Conservation (phyloP, 2,888 invertebrate genomes). For the Prenolepis imparis region DNA sequence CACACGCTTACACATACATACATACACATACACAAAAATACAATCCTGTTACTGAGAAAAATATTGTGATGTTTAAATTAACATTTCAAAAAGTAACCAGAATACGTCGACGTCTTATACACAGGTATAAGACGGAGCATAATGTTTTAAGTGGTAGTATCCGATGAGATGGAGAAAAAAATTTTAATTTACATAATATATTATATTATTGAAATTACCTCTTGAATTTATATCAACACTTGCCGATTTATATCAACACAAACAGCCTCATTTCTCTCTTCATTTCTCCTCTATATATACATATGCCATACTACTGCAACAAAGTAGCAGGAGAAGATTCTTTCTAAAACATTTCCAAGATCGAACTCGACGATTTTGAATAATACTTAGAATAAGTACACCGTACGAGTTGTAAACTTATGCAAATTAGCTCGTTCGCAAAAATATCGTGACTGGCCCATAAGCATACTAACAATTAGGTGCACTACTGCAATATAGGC, state of each 20-base stretch:
- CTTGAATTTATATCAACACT: constrained; percentile 23
- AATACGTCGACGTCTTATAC: constrained; percentile 50
- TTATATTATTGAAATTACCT: constrained; percentile 23
- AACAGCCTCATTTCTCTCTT: constrained; percentile 29
- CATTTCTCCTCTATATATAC: constrained; percentile 54
- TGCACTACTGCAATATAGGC: constrained; percentile 50
- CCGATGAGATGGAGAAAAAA: constrained; percentile 37
- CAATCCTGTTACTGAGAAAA: constrained; percentile 45
- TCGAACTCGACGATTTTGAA: constrained; percentile 63
- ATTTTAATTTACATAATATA: constrained; percentile 36
- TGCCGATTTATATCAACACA: constrained; percentile 59
- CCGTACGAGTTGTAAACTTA: constrained; percentile 67
- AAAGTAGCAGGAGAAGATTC: constrained; percentile 12
- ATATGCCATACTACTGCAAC: constrained; percentile 49
- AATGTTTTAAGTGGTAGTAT: constrained; percentile 31
- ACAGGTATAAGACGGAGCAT: constrained; percentile 51
- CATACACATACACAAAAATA: constrained; percentile 63
- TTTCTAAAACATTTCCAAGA: constrained; percentile 16
- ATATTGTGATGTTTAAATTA: constrained; percentile 63
- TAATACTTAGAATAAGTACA: constrained; percentile 73
- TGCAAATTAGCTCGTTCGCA: constrained; percentile 38
- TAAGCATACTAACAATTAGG: constrained; percentile 6
- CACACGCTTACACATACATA: constrained; percentile 45
- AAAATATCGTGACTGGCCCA: constrained; percentile 25
- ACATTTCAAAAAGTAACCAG: constrained; percentile 56